Base-by-base conservation (phyloP, 2,888 invertebrate genomes). In the Mythimna impura region DNA sequence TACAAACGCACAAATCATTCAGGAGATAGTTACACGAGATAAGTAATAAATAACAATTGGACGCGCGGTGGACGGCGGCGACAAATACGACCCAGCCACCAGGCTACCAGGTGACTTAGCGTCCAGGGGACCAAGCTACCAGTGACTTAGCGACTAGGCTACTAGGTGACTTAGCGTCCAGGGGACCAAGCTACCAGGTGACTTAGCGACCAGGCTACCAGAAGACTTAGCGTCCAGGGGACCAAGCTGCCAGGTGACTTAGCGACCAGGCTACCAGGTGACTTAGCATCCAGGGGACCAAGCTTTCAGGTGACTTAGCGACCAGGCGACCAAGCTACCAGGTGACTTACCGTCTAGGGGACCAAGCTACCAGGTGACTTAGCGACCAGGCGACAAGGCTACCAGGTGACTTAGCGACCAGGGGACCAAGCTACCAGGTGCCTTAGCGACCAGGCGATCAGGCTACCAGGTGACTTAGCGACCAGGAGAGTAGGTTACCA, bases 1-100 rank as follows among this genome's bases (percentile, higher is more conserved):
- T 82, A 82, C 79, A 78, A 83, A 85, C 81, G 78, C 82, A 82
- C 82, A 84, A 86, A 83, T 82, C 68, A 86, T 80, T 82, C 71
- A 76, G 75, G 73, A 77, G 66, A 78, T 69, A 73, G 73, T 68
- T 67, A 80, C 61, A 79, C 74, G 68, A 78, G 76, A 86, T 67
- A 61, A 61, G 61, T 61, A 82, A 82, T 82, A 80, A 86, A 87
- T 82, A 86, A 86, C 76, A 77, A 78, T 71, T 58, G 71, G 76
- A 81, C 74, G 76, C 74, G 70, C 58, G 43, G 22, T 71, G 72
- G 50, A 30, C 58, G 71, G 66, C 71, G 70, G 60, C 36, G 22
- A 43, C 34, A 20, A 30, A 20, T 30, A 17, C 52, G n/a, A 52
- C 8, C 6, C 52, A n/a, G 52, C 57, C 30, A 57, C 30, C 30